Evolutionary conservation across 2,888 invertebrate species (phyloP), one percentile per base, ranked within the genome.

Genomic region (Dryococelus australis): DNA sequence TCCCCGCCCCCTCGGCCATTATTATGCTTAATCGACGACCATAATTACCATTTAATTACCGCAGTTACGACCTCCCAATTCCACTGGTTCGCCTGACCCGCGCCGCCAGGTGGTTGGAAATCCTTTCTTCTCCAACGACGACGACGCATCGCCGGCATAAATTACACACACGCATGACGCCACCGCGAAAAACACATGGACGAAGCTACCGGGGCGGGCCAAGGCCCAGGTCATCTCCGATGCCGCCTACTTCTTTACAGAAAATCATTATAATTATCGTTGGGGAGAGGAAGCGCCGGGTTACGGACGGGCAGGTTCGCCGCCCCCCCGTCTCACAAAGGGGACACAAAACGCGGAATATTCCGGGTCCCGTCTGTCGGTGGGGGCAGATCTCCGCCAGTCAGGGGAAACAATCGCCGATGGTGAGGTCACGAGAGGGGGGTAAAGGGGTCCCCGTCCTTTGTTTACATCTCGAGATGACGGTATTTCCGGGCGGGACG

Each of bases 41-140:
- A n/a, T n/a, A 65, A 65, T 65, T 65, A 65, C 65, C 65, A 20
- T 65, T 65, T 65, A 65, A 65, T 65, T 65, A 65, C 65, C 65
- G 65, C 65, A n/a, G 12, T 47, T 47, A 47, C 47, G 47, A 47
- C 47, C 47, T 10, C 47, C 47, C 47, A 47, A 47, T 47, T 47
- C 47, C 47, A 6, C 16, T 47, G 12, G 16, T 47, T 65, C n/a
- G 65, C n/a, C n/a, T 8, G 65, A 24, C n/a, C 10, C 47, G 47
- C 47, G 8, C 65, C 24, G n/a, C 65, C 65, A 65, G 65, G 8
- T 65, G 65, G 65, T 24, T 20, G 65, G 65, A 24, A 65, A 65
- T n/a, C 65, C 65, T n/a, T 65, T 65, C 65, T 65, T 65, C 65
- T 51, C 20, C 51, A 2, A 35, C 47, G 12, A 35, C 47, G 16